phyloP scores from a whole-genome alignment of 2,888 invertebrate genomes.

The Eilema griseolum region DNA sequence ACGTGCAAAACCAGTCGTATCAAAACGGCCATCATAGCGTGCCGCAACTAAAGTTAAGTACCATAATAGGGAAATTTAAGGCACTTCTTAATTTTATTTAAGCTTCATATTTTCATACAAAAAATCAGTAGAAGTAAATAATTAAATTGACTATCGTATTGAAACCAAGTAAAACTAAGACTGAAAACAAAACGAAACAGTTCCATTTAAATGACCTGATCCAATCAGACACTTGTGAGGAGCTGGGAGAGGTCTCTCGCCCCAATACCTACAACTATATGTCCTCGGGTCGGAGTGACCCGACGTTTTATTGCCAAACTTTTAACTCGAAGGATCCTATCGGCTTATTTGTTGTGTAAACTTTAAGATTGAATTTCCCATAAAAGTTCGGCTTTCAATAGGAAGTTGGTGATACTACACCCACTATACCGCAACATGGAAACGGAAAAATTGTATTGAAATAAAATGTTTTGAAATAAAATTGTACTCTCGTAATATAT shows the following conservation, averaged over 20 bases:
- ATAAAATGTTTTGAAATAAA: neutral
- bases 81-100: no score
- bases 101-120: no score
- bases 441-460: neutral
- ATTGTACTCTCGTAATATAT: neutral
- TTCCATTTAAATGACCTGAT: slow-evolving; percentile 6
- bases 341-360: slow-evolving; percentile 29
- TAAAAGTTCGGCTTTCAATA: slow-evolving; percentile 14
- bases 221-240: slow-evolving; percentile 11
- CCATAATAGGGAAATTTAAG: no score
- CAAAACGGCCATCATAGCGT: no score
- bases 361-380: slow-evolving; percentile 19
- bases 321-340: slow-evolving; percentile 23
- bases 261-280: neutral
- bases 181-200: neutral
- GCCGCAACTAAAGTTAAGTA: no score
- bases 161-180: neutral
- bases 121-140: no score
- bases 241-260: neutral
- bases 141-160: neutral
- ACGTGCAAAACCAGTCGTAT: no score
- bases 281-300: slow-evolving; percentile 17
- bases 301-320: slow-evolving; percentile 34
- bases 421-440: neutral
- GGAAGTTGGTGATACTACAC: neutral